Conservation (phyloP, 2,113 vertebrate genomes). For the Hippocampus abdominalis region DNA sequence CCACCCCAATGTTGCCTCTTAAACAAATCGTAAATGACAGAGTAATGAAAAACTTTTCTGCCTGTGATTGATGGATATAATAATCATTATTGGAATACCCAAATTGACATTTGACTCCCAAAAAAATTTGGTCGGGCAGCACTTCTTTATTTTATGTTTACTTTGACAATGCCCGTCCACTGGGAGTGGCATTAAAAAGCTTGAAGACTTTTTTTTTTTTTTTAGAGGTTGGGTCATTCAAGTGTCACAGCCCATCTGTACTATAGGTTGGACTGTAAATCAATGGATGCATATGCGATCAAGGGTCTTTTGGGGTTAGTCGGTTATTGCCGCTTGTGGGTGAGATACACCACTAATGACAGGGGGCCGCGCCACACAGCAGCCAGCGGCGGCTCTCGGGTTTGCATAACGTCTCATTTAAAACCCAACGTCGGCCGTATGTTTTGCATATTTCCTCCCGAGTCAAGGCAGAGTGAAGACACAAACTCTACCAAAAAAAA, state of each 20-base stretch:
- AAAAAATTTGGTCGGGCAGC: too few relatives aligned
- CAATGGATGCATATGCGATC: background rate
- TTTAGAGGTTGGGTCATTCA: background rate
- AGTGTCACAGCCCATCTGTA: background rate
- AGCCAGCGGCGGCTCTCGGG: constrained; percentile 31
- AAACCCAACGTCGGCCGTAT: constrained; percentile 51
- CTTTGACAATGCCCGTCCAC: too few relatives aligned
- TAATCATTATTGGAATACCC: too few relatives aligned
- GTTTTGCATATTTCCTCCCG: constrained; percentile 24
- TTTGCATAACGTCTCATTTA: constrained; percentile 61
- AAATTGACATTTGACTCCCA: too few relatives aligned
- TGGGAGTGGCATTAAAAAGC: too few relatives aligned
- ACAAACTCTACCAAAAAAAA: background rate
- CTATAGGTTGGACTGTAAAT: background rate
- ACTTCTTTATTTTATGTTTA: too few relatives aligned
- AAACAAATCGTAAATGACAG: too few relatives aligned
- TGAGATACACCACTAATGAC: constrained; percentile 67
- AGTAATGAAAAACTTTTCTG: too few relatives aligned
- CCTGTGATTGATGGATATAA: too few relatives aligned
- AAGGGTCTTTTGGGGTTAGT: background rate
- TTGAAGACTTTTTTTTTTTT: too few relatives aligned
- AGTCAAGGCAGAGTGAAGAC: constrained; percentile 5
- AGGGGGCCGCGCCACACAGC: constrained; percentile 51
- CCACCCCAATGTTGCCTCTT: too few relatives aligned
- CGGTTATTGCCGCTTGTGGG: constrained; percentile 14